Conservation (phyloP, 30 jellyfish, hydroid and myxozoan species). For the Hydra vulgaris region DNA sequence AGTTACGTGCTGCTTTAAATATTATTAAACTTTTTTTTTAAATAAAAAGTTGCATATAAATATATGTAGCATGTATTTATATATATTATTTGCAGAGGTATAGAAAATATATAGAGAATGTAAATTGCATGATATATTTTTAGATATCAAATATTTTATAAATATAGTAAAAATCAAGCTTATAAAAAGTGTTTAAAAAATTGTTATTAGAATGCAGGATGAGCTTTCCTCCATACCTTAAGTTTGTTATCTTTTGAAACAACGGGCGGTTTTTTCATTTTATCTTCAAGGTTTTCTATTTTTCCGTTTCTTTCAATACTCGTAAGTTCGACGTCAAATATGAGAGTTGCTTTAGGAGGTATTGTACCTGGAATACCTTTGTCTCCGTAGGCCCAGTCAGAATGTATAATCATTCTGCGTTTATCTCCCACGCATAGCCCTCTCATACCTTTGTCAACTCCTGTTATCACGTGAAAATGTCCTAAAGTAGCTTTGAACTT, state of each 20-base stretch:
- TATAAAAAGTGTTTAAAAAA: neutral
- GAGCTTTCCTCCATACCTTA: constrained; percentile 38
- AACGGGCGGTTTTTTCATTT: constrained; percentile 4
- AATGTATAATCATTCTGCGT: constrained; percentile 34
- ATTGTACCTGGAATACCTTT: constrained; percentile 29
- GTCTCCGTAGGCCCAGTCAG: constrained; percentile 44
- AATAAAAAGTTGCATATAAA: no score
- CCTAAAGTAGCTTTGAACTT: constrained; percentile 23
- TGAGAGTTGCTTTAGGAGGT: constrained; percentile 27
- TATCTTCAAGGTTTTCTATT: constrained; percentile 9
- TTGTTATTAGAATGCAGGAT: constrained; percentile 15
- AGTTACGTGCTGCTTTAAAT: no score
- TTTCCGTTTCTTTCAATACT: constrained; percentile 34
- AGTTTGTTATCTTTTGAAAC: constrained; percentile 31
- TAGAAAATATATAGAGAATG: no score
- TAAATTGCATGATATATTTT: no score
- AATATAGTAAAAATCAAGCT: neutral
- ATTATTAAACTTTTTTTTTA: no score
- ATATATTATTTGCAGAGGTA: no score
- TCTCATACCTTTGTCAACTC: constrained; percentile 37
- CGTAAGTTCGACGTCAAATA: constrained; percentile 35
- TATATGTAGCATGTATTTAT: no score
- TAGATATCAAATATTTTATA: neutral
- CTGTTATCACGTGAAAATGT: constrained; percentile 30
- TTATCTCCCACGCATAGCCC: constrained; percentile 36